phyloP scores from a whole-genome alignment of 2,888 invertebrate species.

The Thymelicus sylvestris region DNA sequence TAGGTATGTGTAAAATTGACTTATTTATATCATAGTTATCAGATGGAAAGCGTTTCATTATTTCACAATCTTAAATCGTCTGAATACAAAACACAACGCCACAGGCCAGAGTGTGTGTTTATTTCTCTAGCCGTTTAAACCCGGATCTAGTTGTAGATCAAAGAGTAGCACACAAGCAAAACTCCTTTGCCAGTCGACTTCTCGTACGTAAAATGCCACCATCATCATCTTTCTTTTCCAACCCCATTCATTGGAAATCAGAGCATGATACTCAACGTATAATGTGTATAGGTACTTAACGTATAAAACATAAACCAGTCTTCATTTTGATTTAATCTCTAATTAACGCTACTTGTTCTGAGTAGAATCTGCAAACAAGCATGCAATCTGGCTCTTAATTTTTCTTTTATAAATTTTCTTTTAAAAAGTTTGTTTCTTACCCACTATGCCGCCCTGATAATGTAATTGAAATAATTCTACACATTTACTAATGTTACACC shows the following conservation, averaged over 20 bases:
- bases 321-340: slow-evolving; percentile 23
- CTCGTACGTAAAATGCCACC: slow-evolving; percentile 2
- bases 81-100: too few species aligned
- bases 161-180: background rate
- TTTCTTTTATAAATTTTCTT: too few species aligned
- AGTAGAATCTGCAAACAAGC: background rate
- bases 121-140: too few species aligned
- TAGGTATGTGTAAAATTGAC: too few species aligned
- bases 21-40: too few species aligned
- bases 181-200: background rate
- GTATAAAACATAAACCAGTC: background rate
- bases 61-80: too few species aligned
- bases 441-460: too few species aligned
- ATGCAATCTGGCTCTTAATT: background rate
- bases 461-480: too few species aligned
- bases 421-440: too few species aligned
- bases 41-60: too few species aligned
- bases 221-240: slow-evolving; percentile 31
- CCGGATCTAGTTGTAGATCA: too few species aligned
- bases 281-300: background rate
- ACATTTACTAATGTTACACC: too few species aligned
- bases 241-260: slow-evolving; percentile 38
- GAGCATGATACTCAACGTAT: slow-evolving; percentile 28
- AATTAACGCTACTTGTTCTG: slow-evolving; percentile 14
- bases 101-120: background rate